A percentile compares a stretch with the other conserved stretches of the same genome.
Evolutionary conservation across 2,113 vertebrate genomes (phyloP).

Genomic region (Vanacampus margaritifer): DNA sequence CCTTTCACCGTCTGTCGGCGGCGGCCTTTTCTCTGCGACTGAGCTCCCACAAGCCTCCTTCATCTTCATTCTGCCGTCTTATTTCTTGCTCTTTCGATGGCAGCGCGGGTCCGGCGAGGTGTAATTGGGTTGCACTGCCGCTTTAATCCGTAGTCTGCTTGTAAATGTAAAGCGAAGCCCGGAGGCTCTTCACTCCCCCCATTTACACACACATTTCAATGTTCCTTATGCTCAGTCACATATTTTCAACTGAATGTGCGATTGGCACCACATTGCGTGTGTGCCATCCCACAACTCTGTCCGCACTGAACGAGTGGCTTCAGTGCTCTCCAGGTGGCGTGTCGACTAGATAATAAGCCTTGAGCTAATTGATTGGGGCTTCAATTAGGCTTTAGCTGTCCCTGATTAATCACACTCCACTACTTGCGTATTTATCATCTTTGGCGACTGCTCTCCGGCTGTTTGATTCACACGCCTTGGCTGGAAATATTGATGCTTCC

Average conservation of each 20-base stretch:
- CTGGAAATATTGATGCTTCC: not conserved
- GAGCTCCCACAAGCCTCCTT: conserved; percentile 24
- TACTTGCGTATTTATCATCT: conserved; percentile 46
- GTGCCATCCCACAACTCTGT: conserved; percentile 20
- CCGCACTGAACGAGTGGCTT: conserved; percentile 50
- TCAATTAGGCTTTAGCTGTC: conserved; percentile 71
- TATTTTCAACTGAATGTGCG: not conserved
- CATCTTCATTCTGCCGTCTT: conserved; percentile 23
- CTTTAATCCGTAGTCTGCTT: conserved; percentile 73
- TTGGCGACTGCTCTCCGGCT: conserved; percentile 22
- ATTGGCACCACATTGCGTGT: not conserved
- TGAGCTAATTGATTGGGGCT: conserved; percentile 67
- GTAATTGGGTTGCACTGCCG: conserved; percentile 62
- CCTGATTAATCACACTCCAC: conserved; percentile 68
- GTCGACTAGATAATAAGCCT: conserved; percentile 64
- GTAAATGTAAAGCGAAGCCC: conserved; percentile 61
- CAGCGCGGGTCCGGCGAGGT: conserved; percentile 50
- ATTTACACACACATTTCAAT: conserved; percentile 18
- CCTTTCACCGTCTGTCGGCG: conserved; percentile 10
- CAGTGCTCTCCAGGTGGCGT: conserved; percentile 65
- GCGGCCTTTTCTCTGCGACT: conserved; percentile 15
- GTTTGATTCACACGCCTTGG: conserved; percentile 27
- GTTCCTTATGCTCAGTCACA: conserved; percentile 1
- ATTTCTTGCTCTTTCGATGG: conserved; percentile 28
- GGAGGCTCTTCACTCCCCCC: conserved; percentile 36